phyloP scores from a whole-genome alignment of 2,888 invertebrate genomes.

The Heliconius sara region DNA sequence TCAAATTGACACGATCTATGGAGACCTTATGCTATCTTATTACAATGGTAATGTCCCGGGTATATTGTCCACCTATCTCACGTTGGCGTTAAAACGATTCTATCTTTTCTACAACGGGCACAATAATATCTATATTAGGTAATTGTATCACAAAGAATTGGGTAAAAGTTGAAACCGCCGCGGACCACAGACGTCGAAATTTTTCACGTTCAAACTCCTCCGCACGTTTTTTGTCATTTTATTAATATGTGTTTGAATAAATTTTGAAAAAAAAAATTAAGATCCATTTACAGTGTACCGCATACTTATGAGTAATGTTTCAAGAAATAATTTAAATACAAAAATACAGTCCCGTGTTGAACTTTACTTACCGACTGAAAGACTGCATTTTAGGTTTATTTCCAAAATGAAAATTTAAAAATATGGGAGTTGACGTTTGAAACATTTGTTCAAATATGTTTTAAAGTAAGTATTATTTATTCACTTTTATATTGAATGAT shows the following conservation, averaged over 20 bases:
- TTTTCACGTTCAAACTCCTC: slow-evolving; percentile 40
- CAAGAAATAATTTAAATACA: neutral
- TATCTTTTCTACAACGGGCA: slow-evolving; percentile 48
- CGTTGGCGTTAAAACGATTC: slow-evolving; percentile 51
- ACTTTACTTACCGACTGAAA: neutral
- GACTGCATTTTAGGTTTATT: neutral
- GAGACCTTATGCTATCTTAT: slow-evolving; percentile 52
- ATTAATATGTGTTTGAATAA: neutral
- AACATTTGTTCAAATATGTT: neutral
- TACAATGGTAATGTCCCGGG: slow-evolving; percentile 49
- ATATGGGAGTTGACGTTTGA: neutral
- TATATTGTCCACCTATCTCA: slow-evolving; percentile 45
- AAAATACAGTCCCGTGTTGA: neutral
- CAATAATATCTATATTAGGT: slow-evolving; percentile 52
- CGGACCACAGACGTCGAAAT: slow-evolving; percentile 59
- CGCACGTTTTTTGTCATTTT: slow-evolving; percentile 43
- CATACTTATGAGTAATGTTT: neutral
- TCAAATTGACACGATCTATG: slow-evolving; percentile 62
- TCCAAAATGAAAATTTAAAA: neutral
- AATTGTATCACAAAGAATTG: slow-evolving; percentile 43
- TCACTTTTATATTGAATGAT: neutral
- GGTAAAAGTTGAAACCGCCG: slow-evolving; percentile 47
- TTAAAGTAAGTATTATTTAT: neutral
- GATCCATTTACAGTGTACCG: neutral
- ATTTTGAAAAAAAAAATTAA: neutral